These are phyloP conservation scores for Chaenogobius annularis DNA, from an alignment of 2,113 vertebrate genomes.

Conservation along the genomic window DNA sequence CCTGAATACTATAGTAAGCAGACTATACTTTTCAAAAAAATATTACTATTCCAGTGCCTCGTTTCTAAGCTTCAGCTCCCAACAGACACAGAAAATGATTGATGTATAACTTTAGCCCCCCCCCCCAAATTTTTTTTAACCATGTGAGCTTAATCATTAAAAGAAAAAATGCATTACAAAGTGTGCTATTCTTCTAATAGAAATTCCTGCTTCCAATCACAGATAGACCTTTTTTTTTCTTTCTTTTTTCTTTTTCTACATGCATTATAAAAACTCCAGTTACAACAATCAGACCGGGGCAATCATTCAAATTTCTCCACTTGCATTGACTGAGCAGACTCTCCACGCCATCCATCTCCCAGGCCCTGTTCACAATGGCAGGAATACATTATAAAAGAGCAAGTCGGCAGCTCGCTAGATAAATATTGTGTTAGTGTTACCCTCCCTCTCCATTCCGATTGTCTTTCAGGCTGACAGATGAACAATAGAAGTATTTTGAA, in stretches of 20 bases:
- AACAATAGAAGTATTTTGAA: constrained; percentile 78
- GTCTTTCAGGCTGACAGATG: constrained; percentile 72
- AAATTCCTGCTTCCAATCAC: constrained; percentile 1
- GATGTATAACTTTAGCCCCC: not conserved
- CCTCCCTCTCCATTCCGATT: constrained; percentile 58
- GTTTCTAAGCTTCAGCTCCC: not conserved
- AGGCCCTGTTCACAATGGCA: constrained; percentile 59
- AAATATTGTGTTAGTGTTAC: constrained; percentile 73
- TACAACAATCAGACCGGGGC: not conserved
- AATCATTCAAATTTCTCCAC: not conserved
- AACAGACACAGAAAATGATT: not conserved
- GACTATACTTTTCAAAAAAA: not conserved
- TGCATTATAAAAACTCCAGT: not conserved
- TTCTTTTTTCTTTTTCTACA: not conserved
- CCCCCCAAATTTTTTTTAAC: no score
- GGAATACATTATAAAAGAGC: constrained; percentile 70
- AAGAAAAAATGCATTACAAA: not conserved
- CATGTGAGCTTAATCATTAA: not conserved
- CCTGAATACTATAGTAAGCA: no score
- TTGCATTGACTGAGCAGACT: constrained; percentile 58
- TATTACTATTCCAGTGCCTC: not conserved
- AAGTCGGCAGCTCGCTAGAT: constrained; percentile 70
- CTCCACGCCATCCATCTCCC: constrained; percentile 62
- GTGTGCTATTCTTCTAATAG: not conserved
- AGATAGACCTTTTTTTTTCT: not conserved